phyloP scores from a whole-genome alignment of 2,888 invertebrate genomes.

The Cosmorhoe ocellata region DNA sequence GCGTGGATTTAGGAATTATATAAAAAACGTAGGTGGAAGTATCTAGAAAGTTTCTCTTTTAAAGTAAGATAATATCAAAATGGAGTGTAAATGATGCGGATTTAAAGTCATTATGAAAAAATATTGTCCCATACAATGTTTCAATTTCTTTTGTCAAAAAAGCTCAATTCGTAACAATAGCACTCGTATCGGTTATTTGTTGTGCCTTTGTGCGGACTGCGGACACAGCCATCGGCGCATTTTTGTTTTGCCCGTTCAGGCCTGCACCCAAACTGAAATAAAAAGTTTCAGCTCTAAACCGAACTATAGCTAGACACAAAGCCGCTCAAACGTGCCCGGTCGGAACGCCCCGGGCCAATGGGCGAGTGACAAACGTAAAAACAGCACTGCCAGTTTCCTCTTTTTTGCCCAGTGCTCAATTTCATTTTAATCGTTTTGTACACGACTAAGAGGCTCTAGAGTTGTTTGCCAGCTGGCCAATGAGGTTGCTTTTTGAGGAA shows the following conservation, averaged over 20 bases:
- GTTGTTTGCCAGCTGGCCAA: constrained; percentile 21
- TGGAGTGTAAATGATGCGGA: no score
- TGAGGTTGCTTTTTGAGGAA: constrained; percentile 17
- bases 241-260: constrained; percentile 35
- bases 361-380: constrained; percentile 34
- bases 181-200: constrained; percentile 33
- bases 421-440: constrained; percentile 22
- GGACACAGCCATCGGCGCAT: constrained; percentile 26
- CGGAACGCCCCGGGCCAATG: constrained; percentile 30
- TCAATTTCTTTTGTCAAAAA: constrained; percentile 5
- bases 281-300: constrained; percentile 24
- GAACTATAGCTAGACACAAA: constrained; percentile 28
- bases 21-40: no score
- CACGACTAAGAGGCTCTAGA: constrained; percentile 16
- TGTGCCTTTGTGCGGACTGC: constrained; percentile 32
- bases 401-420: constrained; percentile 21
- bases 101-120: no score
- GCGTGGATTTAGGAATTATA: no score
- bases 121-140: no score
- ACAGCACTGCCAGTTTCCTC: constrained; percentile 18
- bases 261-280: constrained; percentile 21
- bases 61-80: no score
- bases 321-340: constrained; percentile 28
- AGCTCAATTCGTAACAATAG: constrained; percentile 10
- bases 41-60: no score